phyloP scores from a whole-genome alignment of 2,113 vertebrate species.

The Heterochromis multidens region DNA sequence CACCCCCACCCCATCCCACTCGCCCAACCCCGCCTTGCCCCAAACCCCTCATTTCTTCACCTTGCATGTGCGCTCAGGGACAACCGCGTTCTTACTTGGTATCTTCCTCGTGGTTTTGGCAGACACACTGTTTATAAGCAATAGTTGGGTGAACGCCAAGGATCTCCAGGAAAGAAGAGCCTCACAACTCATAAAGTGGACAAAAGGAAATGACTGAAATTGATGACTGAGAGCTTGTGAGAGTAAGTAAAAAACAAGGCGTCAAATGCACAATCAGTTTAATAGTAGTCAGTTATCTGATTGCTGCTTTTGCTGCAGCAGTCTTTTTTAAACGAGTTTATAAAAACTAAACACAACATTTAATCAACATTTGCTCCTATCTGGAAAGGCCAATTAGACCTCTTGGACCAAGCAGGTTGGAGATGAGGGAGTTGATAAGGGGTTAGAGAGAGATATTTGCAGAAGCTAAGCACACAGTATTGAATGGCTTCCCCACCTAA shows the following conservation, averaged over 20 bases:
- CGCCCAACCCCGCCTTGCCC: neutral
- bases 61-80: neutral
- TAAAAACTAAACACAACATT: constrained; percentile 45
- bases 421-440: constrained; percentile 16
- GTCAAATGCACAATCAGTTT: constrained; percentile 32
- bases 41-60: constrained; percentile 23
- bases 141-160: constrained; percentile 33
- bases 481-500: constrained; percentile 26
- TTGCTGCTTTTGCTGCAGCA: constrained; percentile 42
- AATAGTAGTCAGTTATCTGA: constrained; percentile 37
- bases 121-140: constrained; percentile 8
- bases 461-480: constrained; percentile 36
- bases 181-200: constrained; percentile 54
- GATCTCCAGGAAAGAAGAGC: constrained; percentile 51
- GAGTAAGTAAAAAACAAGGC: constrained; percentile 48
- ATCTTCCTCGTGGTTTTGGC: constrained; percentile 24
- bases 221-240: constrained; percentile 26
- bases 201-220: constrained; percentile 56
- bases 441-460: constrained; percentile 36
- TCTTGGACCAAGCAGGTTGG: constrained; percentile 12
- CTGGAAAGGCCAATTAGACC: constrained; percentile 34
- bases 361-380: constrained; percentile 44
- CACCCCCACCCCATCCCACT: neutral
- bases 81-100: neutral
- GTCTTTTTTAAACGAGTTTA: constrained; percentile 53